These are phyloP conservation scores for Phalanger gymnotis DNA, from an alignment of 2,797 vertebrate genomes.

Conservation along the genomic window DNA sequence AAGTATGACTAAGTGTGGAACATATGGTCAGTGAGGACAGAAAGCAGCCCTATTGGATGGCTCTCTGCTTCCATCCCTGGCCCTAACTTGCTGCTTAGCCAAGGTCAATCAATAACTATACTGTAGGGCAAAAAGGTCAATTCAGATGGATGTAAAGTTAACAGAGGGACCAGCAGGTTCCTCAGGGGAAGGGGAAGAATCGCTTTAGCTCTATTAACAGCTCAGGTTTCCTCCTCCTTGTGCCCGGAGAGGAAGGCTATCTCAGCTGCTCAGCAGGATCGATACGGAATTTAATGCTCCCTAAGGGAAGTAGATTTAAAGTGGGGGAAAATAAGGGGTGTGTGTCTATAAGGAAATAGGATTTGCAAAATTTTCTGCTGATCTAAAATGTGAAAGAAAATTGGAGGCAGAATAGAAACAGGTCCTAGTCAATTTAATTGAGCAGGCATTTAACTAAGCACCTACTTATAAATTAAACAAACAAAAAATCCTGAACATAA, in stretches of 20 bases:
- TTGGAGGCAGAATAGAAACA: neutral
- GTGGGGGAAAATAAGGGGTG: neutral
- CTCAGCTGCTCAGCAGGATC: conserved; percentile 54
- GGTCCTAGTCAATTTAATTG: neutral
- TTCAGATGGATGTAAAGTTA: conserved; percentile 36
- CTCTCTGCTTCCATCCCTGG: neutral
- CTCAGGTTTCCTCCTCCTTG: conserved; percentile 62
- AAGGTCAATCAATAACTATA: conserved; percentile 48
- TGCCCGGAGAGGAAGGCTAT: conserved; percentile 53
- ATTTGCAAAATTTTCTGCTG: conserved; percentile 27
- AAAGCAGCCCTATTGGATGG: neutral
- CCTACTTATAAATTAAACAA: neutral
- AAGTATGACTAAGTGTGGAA: neutral
- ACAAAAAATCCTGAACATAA: neutral
- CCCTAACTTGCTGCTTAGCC: neutral
- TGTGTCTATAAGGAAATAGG: neutral
- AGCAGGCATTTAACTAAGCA: neutral
- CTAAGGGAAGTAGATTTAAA: conserved; percentile 26
- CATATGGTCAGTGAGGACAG: neutral
- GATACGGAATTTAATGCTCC: conserved; percentile 54
- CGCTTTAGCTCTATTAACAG: conserved; percentile 82
- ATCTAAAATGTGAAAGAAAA: conserved; percentile 47
- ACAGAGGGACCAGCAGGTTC: conserved; percentile 52
- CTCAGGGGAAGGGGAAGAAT: conserved; percentile 66
- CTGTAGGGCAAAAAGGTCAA: conserved; percentile 36